A percentile compares a stretch with the other conserved stretches of the same genome.
Evolutionary conservation across 1,140 invertebrate species (phyloP).

Genomic region (Platyura marginata): DNA sequence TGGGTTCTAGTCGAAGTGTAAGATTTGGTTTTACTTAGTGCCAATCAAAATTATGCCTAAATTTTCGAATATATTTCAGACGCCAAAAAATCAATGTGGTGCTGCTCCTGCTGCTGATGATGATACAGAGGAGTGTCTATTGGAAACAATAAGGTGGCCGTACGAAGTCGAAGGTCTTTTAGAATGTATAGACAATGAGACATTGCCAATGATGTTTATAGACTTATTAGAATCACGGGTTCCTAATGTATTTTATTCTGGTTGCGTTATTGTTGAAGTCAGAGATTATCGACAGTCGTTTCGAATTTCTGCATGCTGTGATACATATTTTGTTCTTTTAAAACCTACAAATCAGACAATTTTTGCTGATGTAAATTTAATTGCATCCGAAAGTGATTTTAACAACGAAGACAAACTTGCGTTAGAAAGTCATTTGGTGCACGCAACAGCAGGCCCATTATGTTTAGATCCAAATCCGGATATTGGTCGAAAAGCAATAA

Average conservation of each 20-base stretch:
- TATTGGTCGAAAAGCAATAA: conserved; percentile 51
- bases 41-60: too few species aligned
- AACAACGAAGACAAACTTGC: conserved; percentile 57
- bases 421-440: conserved; percentile 64
- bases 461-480: conserved; percentile 73
- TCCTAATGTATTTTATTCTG: conserved; percentile 71
- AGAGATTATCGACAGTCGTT: conserved; percentile 68
- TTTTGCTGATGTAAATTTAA: conserved; percentile 41
- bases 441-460: conserved; percentile 65
- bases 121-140: conserved; percentile 36
- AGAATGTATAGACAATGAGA: conserved; percentile 64
- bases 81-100: conserved; percentile 5
- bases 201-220: conserved; percentile 68
- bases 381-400: conserved; percentile 47
- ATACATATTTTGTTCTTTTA: conserved; percentile 70
- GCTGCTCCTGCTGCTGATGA: conserved; percentile 7
- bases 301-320: conserved; percentile 43
- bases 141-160: conserved; percentile 55
- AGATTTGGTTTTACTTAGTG: too few species aligned
- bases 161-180: conserved; percentile 59
- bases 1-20: not conserved
- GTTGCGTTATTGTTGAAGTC: conserved; percentile 81
- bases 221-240: conserved; percentile 66
- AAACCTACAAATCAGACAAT: conserved; percentile 56
- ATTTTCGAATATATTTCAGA: conserved; percentile 2